Evolutionary conservation across 92 coral and sea anemone genomes (phyloP), one percentile per base, ranked within the genome.

Genomic region (Parazoanthus swiftii): DNA sequence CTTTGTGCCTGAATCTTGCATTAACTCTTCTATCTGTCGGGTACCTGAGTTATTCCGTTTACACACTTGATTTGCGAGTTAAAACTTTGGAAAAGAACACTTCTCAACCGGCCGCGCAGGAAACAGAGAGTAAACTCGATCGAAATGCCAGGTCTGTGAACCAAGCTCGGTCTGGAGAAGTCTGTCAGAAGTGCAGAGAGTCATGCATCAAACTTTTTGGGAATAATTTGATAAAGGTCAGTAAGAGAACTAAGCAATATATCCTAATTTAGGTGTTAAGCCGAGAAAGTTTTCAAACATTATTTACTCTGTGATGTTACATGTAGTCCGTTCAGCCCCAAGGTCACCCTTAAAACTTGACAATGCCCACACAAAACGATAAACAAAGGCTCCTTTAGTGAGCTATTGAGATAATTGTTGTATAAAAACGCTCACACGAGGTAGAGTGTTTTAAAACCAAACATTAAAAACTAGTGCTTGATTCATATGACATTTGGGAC

Each of bases 161-260:
- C 6, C 77, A 48, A 70, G 87, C 38, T 68, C 58, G 33, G 38
- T 84, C 87, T 1, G 87, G 67, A 84, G 20, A 43, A 39, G 51
- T 46, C 87, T 84, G 87, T 68, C 87, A 84, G 77, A 79, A 84
- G 77, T 46, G 74, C 51, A 84, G 74, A 84, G 87, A 84, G 15
- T 71, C 87, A 21, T 84, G 87, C 65, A 14, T 44, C 18, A 84
- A 46, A 44, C 87, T 84, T 25, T 84, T 71, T 44, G 87, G 87
- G 0, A 50, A 46, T 6, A 84, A 65, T 46, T 73, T 48, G 86
- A 9, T 81, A 25, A 79, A 79, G 86, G 86, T 81, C 9, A 76
- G 80, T 76, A 44, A 21, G 3, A 4, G 29, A 20, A 76, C 25
- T 43, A 43, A 39, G 18, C 51, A 6, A 43, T 76, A 76, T 5